Base-by-base conservation (phyloP, 2,113 vertebrate genomes). In the Rutilus rutilus region DNA sequence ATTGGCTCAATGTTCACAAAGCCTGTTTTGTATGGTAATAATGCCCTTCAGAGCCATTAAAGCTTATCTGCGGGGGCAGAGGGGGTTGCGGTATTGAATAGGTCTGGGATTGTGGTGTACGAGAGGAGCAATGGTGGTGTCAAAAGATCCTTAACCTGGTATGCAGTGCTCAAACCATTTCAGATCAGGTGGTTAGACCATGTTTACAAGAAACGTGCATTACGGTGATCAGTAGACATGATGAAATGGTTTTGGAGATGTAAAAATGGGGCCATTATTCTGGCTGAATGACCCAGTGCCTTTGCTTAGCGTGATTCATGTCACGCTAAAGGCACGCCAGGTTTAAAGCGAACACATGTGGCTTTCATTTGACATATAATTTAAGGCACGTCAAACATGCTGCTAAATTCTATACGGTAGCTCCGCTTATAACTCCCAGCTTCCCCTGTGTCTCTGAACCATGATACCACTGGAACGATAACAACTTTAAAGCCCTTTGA, bases 1-100 rank as follows among this genome's bases (percentile, higher is more conserved):
- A n/a, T 86, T 80, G 78, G 86, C 85, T 89, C 88, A 90, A 90
- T 90, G 89, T 91, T 91, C 84, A 93, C 92, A 94, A 94, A 92
- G 93, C 78, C 86, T 83, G 89, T 91, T 92, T 93, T 93, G 92
- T 93, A 86, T 89, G 86, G 82, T 86, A 74, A 89, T 91, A 90
- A 92, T 87, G 90, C 85, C 33, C 77, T 86, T 93, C 87, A 71
- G 86, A 90, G 91, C 90, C 90, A 92, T 93, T 91, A 89, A 88
- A 88, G 85, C 21, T 47, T 69, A 75, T 89, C 90, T 91, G 87
- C 30, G 67, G 83, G 86, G 87, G 77, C 64, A 52, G 39, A 7
- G 36, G 52, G 64, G 62, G 39, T 60, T 3, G 85, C 36, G 73
- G 9, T 50, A 86, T 86, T 91, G 93, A 93, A 92, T 91, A 65